A percentile compares a stretch with the other conserved stretches of the same genome.
Evolutionary conservation across 64 coral and sea anemone species (phyloP).

Genomic region (Montipora cactus): DNA sequence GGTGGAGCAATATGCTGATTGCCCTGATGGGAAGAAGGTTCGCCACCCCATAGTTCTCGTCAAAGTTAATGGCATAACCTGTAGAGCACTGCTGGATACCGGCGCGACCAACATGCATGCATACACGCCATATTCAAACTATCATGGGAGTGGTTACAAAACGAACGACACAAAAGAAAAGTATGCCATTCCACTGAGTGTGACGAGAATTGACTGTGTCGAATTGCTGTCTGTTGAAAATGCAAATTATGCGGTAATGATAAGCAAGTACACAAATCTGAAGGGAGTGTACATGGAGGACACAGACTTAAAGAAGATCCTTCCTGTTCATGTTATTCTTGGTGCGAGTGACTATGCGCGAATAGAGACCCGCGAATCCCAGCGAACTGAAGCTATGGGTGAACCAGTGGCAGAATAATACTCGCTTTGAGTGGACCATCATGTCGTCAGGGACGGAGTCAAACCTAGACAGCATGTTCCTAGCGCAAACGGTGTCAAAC

Average conservation of each 20-base stretch:
- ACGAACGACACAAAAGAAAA: slow-evolving; percentile 25
- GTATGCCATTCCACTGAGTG: slow-evolving; percentile 9
- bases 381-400: slow-evolving; percentile 18
- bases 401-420: slow-evolving; percentile 53
- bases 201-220: slow-evolving; percentile 12
- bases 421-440: slow-evolving; percentile 35
- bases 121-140: slow-evolving; percentile 29
- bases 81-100: slow-evolving; percentile 43
- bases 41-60: slow-evolving; percentile 28
- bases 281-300: slow-evolving; percentile 1
- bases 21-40: slow-evolving; percentile 1
- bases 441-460: slow-evolving; percentile 46
- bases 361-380: slow-evolving; percentile 22
- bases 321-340: slow-evolving; percentile 38
- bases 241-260: slow-evolving; percentile 16
- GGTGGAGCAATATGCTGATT: too few relatives aligned
- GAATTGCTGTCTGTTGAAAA: slow-evolving; percentile 23
- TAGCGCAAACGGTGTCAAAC: not conserved
- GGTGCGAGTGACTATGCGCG: slow-evolving; percentile 11
- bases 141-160: slow-evolving; percentile 36
- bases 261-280: slow-evolving; percentile 24
- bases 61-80: slow-evolving; percentile 44
- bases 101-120: not conserved
- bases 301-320: slow-evolving; percentile 2
- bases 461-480: not conserved